These are phyloP conservation scores for Tuberolachnus salignus DNA, from an alignment of 2,888 invertebrate species.

Conservation along the genomic window DNA sequence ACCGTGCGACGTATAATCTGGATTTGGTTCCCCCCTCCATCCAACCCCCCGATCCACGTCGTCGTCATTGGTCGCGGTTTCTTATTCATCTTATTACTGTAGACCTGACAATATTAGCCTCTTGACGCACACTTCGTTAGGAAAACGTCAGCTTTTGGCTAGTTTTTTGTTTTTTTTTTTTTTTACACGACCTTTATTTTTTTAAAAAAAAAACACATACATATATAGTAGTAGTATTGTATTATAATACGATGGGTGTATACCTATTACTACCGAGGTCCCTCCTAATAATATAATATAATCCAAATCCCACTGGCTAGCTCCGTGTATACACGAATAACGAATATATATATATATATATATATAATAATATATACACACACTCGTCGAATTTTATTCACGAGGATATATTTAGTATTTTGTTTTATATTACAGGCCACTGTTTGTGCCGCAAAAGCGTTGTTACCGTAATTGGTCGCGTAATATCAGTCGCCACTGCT, in stretches of 20 bases:
- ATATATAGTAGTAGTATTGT: slow-evolving; percentile 2
- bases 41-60: too few relatives aligned
- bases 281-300: neutral
- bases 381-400: slow-evolving; percentile 18
- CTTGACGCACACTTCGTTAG: slow-evolving; percentile 34
- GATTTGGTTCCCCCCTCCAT: slow-evolving; percentile 11
- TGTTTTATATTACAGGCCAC: too few relatives aligned
- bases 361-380: neutral
- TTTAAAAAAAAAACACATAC: neutral
- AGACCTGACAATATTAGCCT: neutral
- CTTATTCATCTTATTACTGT: neutral
- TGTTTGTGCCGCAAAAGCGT: slow-evolving; percentile 25
- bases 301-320: slow-evolving; percentile 42
- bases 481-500: slow-evolving; percentile 17
- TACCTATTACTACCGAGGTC: neutral
- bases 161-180: neutral
- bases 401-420: slow-evolving; percentile 8
- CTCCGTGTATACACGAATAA: neutral
- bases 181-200: neutral
- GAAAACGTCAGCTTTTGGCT: slow-evolving; percentile 43
- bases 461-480: slow-evolving; percentile 53
- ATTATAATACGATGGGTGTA: neutral
- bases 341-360: neutral
- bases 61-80: neutral
- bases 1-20: slow-evolving; percentile 11